These are phyloP conservation scores for Microcebus griseorufus DNA, from an alignment of 2,113 vertebrate genomes.

Conservation along the genomic window DNA sequence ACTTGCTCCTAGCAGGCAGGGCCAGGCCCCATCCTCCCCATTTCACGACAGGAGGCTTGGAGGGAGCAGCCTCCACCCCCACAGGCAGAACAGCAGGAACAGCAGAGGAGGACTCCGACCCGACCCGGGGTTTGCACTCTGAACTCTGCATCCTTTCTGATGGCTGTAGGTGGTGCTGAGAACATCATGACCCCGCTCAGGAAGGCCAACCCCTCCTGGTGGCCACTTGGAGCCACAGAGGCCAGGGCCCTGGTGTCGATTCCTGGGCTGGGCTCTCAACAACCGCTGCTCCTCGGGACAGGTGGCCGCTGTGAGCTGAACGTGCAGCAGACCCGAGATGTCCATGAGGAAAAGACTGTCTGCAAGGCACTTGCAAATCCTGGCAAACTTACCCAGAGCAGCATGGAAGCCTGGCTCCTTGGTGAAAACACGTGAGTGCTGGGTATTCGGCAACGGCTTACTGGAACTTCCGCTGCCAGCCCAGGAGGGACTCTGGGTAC, in stretches of 20 bases:
- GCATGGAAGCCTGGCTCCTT: conserved; percentile 89
- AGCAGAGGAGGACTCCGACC: too few species aligned
- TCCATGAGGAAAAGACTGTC: neutral
- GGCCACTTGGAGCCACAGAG: too few species aligned
- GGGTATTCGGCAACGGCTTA: conserved; percentile 87
- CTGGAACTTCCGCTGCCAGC: conserved; percentile 91
- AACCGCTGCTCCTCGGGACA: neutral
- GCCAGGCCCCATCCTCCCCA: neutral
- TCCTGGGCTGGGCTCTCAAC: neutral
- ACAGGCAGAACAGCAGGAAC: neutral
- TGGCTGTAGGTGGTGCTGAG: too few species aligned
- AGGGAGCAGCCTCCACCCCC: neutral
- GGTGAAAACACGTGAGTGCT: conserved; percentile 82
- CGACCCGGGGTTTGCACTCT: too few species aligned
- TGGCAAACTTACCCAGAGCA: conserved; percentile 84
- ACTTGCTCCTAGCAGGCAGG: too few species aligned
- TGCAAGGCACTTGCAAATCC: too few species aligned
- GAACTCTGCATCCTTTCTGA: too few species aligned
- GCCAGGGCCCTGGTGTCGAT: too few species aligned
- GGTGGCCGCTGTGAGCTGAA: fast-evolving
- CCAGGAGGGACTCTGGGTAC: conserved; percentile 88
- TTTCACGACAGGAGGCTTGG: too few species aligned
- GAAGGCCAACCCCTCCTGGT: too few species aligned
- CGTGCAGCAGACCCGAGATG: neutral
- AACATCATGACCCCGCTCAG: too few species aligned